Conservation (phyloP, 2,888 invertebrate species). For the Diaperis boleti region DNA sequence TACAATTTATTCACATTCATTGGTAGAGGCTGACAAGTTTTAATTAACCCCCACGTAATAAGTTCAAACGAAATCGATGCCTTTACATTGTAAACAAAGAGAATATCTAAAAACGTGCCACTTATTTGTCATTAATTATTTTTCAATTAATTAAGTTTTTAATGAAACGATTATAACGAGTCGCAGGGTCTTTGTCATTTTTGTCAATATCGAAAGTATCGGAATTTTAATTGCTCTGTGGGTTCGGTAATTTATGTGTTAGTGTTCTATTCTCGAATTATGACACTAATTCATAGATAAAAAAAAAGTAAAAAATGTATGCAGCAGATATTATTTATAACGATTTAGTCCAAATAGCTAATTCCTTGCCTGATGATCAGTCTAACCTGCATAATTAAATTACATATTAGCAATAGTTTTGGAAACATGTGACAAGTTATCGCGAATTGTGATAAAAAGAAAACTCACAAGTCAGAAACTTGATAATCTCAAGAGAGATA, state of each 20-base stretch:
- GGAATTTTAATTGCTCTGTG: slow-evolving; percentile 36
- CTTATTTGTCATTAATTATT: slow-evolving; percentile 35
- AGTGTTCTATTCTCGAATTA: neutral
- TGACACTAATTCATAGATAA: no score
- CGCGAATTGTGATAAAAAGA: no score
- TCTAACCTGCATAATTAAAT: no score
- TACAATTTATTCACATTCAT: slow-evolving; percentile 20
- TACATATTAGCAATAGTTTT: no score
- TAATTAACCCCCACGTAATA: slow-evolving; percentile 25
- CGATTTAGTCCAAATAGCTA: no score
- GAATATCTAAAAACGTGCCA: slow-evolving; percentile 5
- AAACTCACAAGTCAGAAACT: no score
- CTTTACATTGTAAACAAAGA: slow-evolving; percentile 15
- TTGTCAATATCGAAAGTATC: slow-evolving; percentile 21
- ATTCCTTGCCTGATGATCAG: no score
- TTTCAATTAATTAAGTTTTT: slow-evolving; percentile 35
- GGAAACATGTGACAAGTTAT: no score
- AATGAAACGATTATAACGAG: slow-evolving; percentile 34
- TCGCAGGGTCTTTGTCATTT: slow-evolving; percentile 20
- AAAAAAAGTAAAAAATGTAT: no score
- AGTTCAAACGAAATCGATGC: slow-evolving; percentile 21
- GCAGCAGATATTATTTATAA: no score
- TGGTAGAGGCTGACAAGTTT: slow-evolving; percentile 17
- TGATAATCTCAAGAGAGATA: no score
- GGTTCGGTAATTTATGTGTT: slow-evolving; percentile 28